Percentiles rank a stretch among this genome's conserved stretches.
These are phyloP conservation scores for Trematomus loennbergii DNA, from an alignment of 2,113 vertebrate species.

Conservation along the genomic window DNA sequence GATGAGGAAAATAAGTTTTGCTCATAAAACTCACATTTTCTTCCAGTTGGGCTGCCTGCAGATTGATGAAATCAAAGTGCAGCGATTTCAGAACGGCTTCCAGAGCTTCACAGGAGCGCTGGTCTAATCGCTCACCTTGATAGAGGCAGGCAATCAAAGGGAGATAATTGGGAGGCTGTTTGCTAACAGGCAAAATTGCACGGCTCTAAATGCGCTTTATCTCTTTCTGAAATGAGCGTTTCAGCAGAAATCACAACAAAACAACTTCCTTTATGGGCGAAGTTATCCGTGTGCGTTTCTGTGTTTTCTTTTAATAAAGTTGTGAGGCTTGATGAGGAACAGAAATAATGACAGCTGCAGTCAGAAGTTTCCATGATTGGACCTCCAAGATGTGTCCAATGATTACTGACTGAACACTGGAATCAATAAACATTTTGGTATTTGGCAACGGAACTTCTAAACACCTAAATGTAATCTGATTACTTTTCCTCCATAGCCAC, in stretches of 20 bases:
- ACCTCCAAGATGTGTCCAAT: constrained; percentile 46
- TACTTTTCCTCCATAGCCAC: constrained; percentile 15
- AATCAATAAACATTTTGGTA: constrained; percentile 48
- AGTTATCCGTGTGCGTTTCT: constrained; percentile 34
- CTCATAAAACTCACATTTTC: no score
- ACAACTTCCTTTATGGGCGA: constrained; percentile 62
- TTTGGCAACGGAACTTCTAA: neutral
- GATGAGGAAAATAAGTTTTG: no score
- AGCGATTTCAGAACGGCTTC: constrained; percentile 86
- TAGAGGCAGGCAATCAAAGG: constrained; percentile 80
- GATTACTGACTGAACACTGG: constrained; percentile 47
- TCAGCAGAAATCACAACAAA: constrained; percentile 66
- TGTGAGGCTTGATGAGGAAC: constrained; percentile 64
- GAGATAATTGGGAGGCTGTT: constrained; percentile 79
- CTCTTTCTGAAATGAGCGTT: constrained; percentile 61
- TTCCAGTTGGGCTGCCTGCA: constrained; percentile 84
- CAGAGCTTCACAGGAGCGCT: constrained; percentile 85
- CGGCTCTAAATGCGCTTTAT: constrained; percentile 64
- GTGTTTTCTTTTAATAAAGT: constrained; percentile 60
- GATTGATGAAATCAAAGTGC: constrained; percentile 86
- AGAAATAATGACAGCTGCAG: constrained; percentile 51
- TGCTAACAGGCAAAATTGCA: constrained; percentile 78
- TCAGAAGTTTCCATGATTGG: constrained; percentile 58
- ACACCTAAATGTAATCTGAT: constrained; percentile 24
- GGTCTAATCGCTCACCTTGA: constrained; percentile 86